Evolutionary conservation across 23 tunicate species (phyloP).

Genomic region (Ascidia mentula): DNA sequence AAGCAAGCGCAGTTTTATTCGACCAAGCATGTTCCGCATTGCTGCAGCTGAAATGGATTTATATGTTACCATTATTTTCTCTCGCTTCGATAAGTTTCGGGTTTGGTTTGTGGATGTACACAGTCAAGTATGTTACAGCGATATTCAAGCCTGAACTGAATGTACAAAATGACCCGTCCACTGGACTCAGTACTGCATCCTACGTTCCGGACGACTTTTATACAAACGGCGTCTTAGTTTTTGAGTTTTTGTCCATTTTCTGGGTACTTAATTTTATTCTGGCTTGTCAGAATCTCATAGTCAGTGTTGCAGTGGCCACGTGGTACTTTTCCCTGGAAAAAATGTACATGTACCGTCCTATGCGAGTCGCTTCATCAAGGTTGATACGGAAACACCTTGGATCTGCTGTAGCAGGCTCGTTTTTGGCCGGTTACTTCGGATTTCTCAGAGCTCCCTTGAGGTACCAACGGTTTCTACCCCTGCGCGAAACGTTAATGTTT

Average conservation of each 20-base stretch:
- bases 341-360: constrained; percentile 62
- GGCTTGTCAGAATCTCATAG: constrained; percentile 66
- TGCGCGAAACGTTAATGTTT: not conserved
- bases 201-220: constrained; percentile 47
- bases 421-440: constrained; percentile 65
- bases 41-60: constrained; percentile 60
- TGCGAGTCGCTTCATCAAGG: constrained; percentile 65
- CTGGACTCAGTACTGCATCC: constrained; percentile 19
- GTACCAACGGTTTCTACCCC: constrained; percentile 12
- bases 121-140: constrained; percentile 50
- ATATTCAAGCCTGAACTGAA: constrained; percentile 34
- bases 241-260: constrained; percentile 54
- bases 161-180: not conserved
- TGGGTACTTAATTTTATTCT: constrained; percentile 65
- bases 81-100: constrained; percentile 34
- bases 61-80: constrained; percentile 56
- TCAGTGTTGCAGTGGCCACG: constrained; percentile 44
- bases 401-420: constrained; percentile 65
- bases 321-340: constrained; percentile 70
- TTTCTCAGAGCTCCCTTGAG: constrained; percentile 74
- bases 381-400: constrained; percentile 72
- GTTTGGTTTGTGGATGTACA: constrained; percentile 44
- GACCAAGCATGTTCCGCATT: constrained; percentile 27
- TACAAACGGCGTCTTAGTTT: constrained; percentile 48
- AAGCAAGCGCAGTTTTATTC: constrained; percentile 60